Base-by-base conservation (phyloP, 2,797 vertebrate species). In the Acanthiza pusilla region DNA sequence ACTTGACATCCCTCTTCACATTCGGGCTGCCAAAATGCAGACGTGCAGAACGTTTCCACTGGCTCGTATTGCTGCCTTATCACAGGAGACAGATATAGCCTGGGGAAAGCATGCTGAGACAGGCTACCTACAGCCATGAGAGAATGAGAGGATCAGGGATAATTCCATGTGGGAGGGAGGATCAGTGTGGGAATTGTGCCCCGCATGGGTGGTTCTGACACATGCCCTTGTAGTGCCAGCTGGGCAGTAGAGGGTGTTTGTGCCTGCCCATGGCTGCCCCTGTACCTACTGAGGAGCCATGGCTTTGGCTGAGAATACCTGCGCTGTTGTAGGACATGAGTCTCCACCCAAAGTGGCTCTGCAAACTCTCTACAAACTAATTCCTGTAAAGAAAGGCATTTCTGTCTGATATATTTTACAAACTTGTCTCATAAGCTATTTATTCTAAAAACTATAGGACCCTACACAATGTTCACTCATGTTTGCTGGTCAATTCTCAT, bases 21-120 rank as follows among this genome's bases (percentile, higher is more conserved):
- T 65, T 63, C 22, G 53, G 63, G 54, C 75, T 95, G 93, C 89
- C 93, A 93, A 94, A 91, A 88, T 30, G 68, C 55, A 91, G 93
- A 89, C 57, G 22, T 84, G 76, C 70, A 70, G 90, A 88, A 95
- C 65, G 14, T 43, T 91, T 92, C 89, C 84, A 27, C n/a, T 61
- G 25, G 74, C 82, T 79, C 54, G 0, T 73, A 8, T 79, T 89
- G 77, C 91, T 38, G 36, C 84, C 83, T 93, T 95, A 89, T 94
- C 92, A 54, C 54, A 72, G 85, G 51, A 74, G 61, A 89, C 76
- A 90, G 93, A 94, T 77, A 91, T 65, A 94, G 85, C 67, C 61
- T 50, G 29, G 32, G 68, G 88, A 78, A 53, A 81, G 62, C 66
- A 18, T 67, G 93, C 57, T 68, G 54, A 58, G 73, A 74, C 42